Percentiles rank a stretch among this genome's conserved stretches.
Evolutionary conservation across 2,113 vertebrate genomes (phyloP).

Genomic region (Tauraco erythrolophus): DNA sequence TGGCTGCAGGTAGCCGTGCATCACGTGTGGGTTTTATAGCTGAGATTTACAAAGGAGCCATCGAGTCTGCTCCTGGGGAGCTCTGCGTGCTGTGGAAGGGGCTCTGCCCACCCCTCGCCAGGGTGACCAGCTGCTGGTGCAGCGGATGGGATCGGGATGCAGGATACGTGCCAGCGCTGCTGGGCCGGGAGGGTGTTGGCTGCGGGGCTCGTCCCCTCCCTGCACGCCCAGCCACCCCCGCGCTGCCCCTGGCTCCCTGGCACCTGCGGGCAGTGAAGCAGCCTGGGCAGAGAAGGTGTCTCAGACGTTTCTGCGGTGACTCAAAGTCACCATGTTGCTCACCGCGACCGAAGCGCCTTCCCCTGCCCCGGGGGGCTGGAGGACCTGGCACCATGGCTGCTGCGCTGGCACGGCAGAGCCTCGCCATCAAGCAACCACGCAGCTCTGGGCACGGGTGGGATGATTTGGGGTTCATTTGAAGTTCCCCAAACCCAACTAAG

Average conservation of each 20-base stretch:
- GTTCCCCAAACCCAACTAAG: neutral
- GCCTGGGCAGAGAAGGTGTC: neutral
- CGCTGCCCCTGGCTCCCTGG: neutral
- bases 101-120: accelerated
- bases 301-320: neutral
- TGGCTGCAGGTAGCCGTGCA: neutral
- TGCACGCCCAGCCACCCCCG: accelerated
- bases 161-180: neutral
- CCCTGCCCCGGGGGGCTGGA: neutral
- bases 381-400: neutral
- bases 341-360: accelerated
- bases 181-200: neutral
- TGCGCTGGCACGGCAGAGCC: accelerated
- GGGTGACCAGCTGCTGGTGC: accelerated
- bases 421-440: accelerated
- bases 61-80: neutral
- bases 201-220: neutral
- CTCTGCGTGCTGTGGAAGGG: accelerated
- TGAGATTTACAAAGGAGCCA: neutral
- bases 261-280: neutral
- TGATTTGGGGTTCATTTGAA: neutral
- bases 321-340: accelerated
- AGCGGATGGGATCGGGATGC: accelerated
- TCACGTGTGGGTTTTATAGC: accelerated
- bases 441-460: neutral